Evolutionary conservation across 92 coral and sea anemone genomes (phyloP).

Genomic region (Virgularia gustaviana): DNA sequence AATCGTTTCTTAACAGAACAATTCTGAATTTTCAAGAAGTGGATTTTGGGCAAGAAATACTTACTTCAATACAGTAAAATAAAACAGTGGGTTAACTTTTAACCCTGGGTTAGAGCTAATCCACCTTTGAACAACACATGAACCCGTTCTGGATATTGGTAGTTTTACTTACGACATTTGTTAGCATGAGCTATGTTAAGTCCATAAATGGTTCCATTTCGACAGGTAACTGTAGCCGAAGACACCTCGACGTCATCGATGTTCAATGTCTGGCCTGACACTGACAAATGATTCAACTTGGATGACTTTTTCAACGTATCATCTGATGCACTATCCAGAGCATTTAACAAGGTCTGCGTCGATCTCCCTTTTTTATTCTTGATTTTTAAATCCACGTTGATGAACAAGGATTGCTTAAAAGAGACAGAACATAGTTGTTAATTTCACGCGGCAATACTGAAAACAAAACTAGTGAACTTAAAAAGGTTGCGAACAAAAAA

Average conservation of each 20-base stretch:
- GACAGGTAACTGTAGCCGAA: slow-evolving; percentile 57
- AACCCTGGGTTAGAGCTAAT: no score
- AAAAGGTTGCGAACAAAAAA: background rate
- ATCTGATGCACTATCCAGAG: slow-evolving; percentile 53
- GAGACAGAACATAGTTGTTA: background rate
- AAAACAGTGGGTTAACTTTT: no score
- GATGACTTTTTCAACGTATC: slow-evolving; percentile 37
- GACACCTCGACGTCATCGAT: slow-evolving; percentile 31
- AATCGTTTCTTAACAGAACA: no score
- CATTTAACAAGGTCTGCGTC: slow-evolving; percentile 32
- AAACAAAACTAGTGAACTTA: background rate
- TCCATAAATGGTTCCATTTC: slow-evolving; percentile 66
- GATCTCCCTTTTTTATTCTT: slow-evolving; percentile 52
- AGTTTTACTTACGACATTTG: slow-evolving; percentile 80
- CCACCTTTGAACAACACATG: no score
- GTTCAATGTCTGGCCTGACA: slow-evolving; percentile 34
- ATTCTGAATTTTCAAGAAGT: no score
- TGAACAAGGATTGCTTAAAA: slow-evolving; percentile 60
- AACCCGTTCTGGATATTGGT: no score
- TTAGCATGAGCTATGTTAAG: slow-evolving; percentile 47
- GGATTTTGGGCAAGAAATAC: no score
- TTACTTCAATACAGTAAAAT: no score
- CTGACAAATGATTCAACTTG: slow-evolving; percentile 49
- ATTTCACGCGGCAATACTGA: background rate
- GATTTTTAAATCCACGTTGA: slow-evolving; percentile 67